Base-by-base conservation (phyloP, 2,797 vertebrate species). In the Chrosomus eos region DNA sequence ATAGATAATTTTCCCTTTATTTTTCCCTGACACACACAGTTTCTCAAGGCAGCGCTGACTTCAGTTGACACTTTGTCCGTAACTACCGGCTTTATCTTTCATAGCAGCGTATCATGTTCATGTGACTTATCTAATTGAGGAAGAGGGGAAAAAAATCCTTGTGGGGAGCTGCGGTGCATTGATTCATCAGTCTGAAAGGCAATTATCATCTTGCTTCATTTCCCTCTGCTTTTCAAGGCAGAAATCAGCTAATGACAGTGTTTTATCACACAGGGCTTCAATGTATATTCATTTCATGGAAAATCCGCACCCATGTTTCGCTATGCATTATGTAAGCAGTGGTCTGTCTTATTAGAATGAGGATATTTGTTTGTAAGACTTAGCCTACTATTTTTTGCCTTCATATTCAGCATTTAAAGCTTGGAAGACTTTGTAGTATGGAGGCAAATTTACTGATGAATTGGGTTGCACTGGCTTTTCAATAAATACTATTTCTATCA, bases 401-500 rank as follows among this genome's bases (percentile, higher is more conserved):
- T 66, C 28, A 43, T 84, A 14, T 64, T 40, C 45, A 74, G 38
- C 66, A 77, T 83, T 72, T 55, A 28, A 66, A 66, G 26, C 74
- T 28, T 74, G 72, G 55, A 62, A 62, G 60, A 18, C 60, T 28
- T 62, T 28, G 60, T 64, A 2, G 6, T 31, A 31, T 64, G 43
- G 76, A 55, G 72, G 70, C 68, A 43, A 62, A 45, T 72, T 43
- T 43, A 62, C 13, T 70, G 51, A 79, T 81, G 51, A 72, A 62
- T 33, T 28, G 21, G 16, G 21, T 62, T 75, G 3, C 40, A 64
- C 18, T 79, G 81, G 85, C 85, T 87, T 86, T 86, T 84, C 71
- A 74, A 89, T 88, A 66, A 84, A 79, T 67, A 55, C 77, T 88
- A 33, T 91, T 90, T 89, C 83, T 89, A 88, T 90, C 77, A 82